Percentiles rank a stretch among this genome's conserved stretches.
Conservation (phyloP, 1,140 invertebrate genomes). For the Sycophila sp. region DNA sequence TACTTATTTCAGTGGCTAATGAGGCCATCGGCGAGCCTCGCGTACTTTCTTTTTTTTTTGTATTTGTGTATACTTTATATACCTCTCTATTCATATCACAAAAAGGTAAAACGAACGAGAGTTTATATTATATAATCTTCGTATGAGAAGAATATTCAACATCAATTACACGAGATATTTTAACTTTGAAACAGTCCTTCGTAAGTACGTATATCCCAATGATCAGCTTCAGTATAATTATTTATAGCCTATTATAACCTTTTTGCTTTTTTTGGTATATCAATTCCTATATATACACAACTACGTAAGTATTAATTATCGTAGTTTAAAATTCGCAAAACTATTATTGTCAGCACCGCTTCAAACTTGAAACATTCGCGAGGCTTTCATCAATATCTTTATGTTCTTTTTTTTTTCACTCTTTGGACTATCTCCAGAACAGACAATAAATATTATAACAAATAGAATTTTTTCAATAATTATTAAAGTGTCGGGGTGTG, state of each 20-base stretch:
- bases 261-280: slow-evolving; percentile 27
- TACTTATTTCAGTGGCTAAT: slow-evolving; percentile 16
- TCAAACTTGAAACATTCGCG: slow-evolving; percentile 43
- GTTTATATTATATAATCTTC: neutral
- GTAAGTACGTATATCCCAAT: slow-evolving; percentile 25
- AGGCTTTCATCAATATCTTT: slow-evolving; percentile 8
- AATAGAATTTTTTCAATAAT: slow-evolving; percentile 43
- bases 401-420: slow-evolving; percentile 13
- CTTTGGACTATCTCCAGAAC: slow-evolving; percentile 14
- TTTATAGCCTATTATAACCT: slow-evolving; percentile 13
- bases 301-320: slow-evolving; percentile 43
- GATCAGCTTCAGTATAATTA: neutral
- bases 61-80: slow-evolving; percentile 1
- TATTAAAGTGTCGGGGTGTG: no score
- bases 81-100: neutral
- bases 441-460: slow-evolving; percentile 47
- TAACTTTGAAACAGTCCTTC: neutral
- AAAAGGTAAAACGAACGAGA: slow-evolving; percentile 16
- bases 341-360: slow-evolving; percentile 56
- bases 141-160: slow-evolving; percentile 10
- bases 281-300: slow-evolving; percentile 37
- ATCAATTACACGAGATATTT: slow-evolving; percentile 7
- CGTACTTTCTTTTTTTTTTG: slow-evolving; percentile 16
- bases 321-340: slow-evolving; percentile 11
- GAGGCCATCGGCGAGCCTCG: neutral